Evolutionary conservation across 2,797 vertebrate species (phyloP), one percentile per base, ranked within the genome.

Genomic region (Eleutherodactylus coqui): DNA sequence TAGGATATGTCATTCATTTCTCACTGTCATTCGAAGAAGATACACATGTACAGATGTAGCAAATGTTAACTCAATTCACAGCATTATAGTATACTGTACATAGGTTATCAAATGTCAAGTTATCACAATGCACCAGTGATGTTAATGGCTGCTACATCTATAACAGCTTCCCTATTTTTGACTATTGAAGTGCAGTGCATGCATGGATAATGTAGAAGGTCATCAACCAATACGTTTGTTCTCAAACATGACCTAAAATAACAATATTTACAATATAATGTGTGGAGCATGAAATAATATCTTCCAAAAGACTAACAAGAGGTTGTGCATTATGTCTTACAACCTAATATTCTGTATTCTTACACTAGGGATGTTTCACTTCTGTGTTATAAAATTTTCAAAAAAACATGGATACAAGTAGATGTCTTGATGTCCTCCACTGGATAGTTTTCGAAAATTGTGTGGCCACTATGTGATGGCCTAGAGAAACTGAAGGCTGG

Each of bases 221-320:
- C 60, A 62, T 60, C 17, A 67, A 67, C 1, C 2, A 67, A 36
- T 36, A 7, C 14, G n/a, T 29, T 62, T 62, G 1, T 16, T 4
- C 34, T 27, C 3, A 43, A 13, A 14, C 19, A 27, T 24, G 8
- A 16, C 41, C 70, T 27, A 3, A 75, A 49, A 29, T 75, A 75
- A 49, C 29, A 9, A 13, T 36, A 75, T 45, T 27, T 3, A 27
- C 58, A 53, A 21, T 38, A 13, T 32, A 76, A n/a, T n/a, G 27
- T 55, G 51, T 58, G 49, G 32, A 16, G 76, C 76, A 78, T 78
- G 51, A 78, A n/a, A 17, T 78, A 58, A 60, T 34, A 60, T 41
- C 6, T 60, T 5, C 5, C 10, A 16, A 27, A 36, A 41, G 49
- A 75, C 45, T 76, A 51, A 76, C 75, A 53, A 34, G 73, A 53